These are phyloP conservation scores for Trissoscelio sp. DNA, from an alignment of 2,888 invertebrate genomes.

Conservation along the genomic window DNA sequence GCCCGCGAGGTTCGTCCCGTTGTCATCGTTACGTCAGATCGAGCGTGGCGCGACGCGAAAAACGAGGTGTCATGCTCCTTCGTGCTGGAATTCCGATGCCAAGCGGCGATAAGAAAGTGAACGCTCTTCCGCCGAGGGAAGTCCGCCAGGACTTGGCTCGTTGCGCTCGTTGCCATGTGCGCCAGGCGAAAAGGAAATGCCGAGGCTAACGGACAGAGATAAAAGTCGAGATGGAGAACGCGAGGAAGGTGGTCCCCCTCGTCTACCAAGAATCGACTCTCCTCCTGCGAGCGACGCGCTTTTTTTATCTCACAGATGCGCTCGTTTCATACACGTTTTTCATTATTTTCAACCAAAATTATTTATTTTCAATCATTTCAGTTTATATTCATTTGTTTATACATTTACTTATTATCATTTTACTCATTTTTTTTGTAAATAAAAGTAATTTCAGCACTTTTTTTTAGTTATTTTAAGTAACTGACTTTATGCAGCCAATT, in stretches of 20 bases:
- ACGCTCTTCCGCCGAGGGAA: slow-evolving; percentile 73
- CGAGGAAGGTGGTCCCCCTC: slow-evolving; percentile 54
- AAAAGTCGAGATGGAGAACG: slow-evolving; percentile 17
- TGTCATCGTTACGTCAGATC: slow-evolving; percentile 59
- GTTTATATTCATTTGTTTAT: too few relatives aligned
- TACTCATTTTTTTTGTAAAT: too few relatives aligned
- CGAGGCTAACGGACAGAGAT: slow-evolving; percentile 38
- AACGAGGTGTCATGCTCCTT: slow-evolving; percentile 59
- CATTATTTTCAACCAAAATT: background rate
- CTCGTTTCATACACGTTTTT: slow-evolving; percentile 1
- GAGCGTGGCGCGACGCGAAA: slow-evolving; percentile 33
- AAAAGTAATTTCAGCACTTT: too few relatives aligned
- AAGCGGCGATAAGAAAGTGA: slow-evolving; percentile 78
- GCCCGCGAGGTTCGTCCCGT: slow-evolving; percentile 15
- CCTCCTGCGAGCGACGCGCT: slow-evolving; percentile 16
- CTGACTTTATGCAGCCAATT: too few relatives aligned
- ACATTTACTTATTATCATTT: too few relatives aligned
- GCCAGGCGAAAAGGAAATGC: slow-evolving; percentile 34
- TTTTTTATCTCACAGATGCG: slow-evolving; percentile 40
- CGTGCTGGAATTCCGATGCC: slow-evolving; percentile 69
- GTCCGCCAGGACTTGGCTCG: slow-evolving; percentile 35
- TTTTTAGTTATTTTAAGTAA: too few relatives aligned
- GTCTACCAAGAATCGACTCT: slow-evolving; percentile 52
- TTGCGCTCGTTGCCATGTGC: slow-evolving; percentile 60
- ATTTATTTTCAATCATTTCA: too few relatives aligned